Evolutionary conservation across 1,140 invertebrate species (phyloP), one percentile per base, ranked within the genome.

Genomic region (Pseudomyrmex dendroicus): DNA sequence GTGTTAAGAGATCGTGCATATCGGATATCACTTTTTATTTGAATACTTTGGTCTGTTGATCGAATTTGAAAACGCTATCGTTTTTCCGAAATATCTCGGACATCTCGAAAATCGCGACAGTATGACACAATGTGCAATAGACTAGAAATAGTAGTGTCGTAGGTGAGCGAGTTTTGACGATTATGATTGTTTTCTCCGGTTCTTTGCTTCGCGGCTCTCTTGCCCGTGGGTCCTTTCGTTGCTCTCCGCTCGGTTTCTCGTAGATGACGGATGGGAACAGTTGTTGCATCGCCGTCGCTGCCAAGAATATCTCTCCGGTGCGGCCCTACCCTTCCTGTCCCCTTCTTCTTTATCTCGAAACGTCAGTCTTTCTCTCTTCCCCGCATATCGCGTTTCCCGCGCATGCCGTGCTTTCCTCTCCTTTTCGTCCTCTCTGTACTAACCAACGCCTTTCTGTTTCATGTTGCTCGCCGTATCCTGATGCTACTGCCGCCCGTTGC

Each of bases 191-290:
- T 80, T 84, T 50, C 72, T 72, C 44, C 72, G 50, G 35, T 77
- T 12, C 62, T 48, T 8, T n/a, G 5, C 15, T 70, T 44, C 44
- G 35, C 46, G 64, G 48, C 25, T 67, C 25, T 44, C 62, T 52
- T 86, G 84, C 72, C 67, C 78, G 57, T 62, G 74, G 83, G 72
- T 72, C 83, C n/a, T 83, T 67, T 84, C 83, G 73, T 62, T 68
- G 80, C 72, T 59, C 72, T 59, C 66, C 35, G 22, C 22, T 54
- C 82, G 80, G 73, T 64, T 64, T 63, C 85, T 85, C 57, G 83
- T 85, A 70, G 87, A 89, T 89, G 87, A 89, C 87, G 87, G 87
- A 89, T 89, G 84, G 87, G 87, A 86, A 89, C 87, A 89, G 87
- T 89, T 89, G 87, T 88, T 89, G 87, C 87, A 88, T 89, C 87